Evolutionary conservation across 1,140 invertebrate genomes (phyloP).

Genomic region (Trigoniulus corallinus): DNA sequence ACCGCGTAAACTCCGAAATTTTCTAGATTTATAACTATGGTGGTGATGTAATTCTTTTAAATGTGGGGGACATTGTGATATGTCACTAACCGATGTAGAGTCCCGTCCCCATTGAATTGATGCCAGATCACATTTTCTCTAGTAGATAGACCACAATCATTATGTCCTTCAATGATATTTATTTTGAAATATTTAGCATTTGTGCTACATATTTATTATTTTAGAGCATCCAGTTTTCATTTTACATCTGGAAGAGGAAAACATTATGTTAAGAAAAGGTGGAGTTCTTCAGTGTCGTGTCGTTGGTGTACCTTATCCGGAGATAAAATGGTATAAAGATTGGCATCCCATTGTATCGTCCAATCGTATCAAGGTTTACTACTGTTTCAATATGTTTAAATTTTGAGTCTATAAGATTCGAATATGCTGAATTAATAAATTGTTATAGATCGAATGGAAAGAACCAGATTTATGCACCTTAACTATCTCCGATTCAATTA

Average conservation of each 20-base stretch:
- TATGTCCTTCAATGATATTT: too few species aligned
- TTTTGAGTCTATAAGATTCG: conserved; percentile 1
- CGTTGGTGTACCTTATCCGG: conserved; percentile 75
- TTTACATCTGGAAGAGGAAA: conserved; percentile 50
- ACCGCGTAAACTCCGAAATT: too few species aligned
- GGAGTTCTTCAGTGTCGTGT: conserved; percentile 68
- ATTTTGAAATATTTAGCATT: too few species aligned
- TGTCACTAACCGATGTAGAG: too few species aligned
- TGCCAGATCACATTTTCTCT: too few species aligned
- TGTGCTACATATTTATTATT: neutral
- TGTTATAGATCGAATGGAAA: conserved; percentile 49
- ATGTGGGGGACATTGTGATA: too few species aligned
- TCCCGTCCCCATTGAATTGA: too few species aligned
- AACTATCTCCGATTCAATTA: conserved; percentile 65
- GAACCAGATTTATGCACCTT: conserved; percentile 70
- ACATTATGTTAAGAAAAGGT: conserved; percentile 50
- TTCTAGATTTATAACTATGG: too few species aligned
- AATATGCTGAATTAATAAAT: too few species aligned
- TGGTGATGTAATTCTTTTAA: too few species aligned
- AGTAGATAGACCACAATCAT: too few species aligned
- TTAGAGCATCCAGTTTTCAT: conserved; percentile 77
- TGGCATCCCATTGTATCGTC: conserved; percentile 75
- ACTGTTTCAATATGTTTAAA: conserved; percentile 2
- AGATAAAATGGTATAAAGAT: conserved; percentile 95
- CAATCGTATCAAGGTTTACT: conserved; percentile 51